Evolutionary conservation across 2,888 invertebrate genomes (phyloP), one percentile per base, ranked within the genome.

Genomic region (Sarcophaga caerulescens): DNA sequence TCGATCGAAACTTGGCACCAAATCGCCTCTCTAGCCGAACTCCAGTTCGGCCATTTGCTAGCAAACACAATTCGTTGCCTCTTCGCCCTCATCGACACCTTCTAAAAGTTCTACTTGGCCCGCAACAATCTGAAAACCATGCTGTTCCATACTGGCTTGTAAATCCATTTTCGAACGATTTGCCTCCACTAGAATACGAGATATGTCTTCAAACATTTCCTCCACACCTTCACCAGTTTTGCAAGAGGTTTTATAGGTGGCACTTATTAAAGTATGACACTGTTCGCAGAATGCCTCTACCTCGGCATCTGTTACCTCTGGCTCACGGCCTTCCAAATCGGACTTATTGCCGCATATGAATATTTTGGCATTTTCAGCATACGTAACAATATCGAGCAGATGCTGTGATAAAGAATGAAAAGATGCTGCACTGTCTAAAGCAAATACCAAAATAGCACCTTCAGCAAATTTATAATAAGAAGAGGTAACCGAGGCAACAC

Each of bases 401-500:
- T 99, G 98, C 92, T 99, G 98, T 62, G 98, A 97, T 63, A 98
- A 93, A 25, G 97, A 95, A 93, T 98, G 97, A 94, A 99, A 98
- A 11, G 98, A 98, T 59, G 98, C 97, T 11, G 97, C 96, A 94
- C 98, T 98, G 91, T 98, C 97, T 88, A 98, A 94, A 59, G 97
- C 96, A 94, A 98, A 99, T 8, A 98, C 98, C 87, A 99, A 94
- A 89, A 99, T 96, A 82, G 98, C 98, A 85, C 98, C 98, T 92
- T 98, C 98, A 4, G 98, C 97, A 94, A 98, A 98, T 93, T 98
- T 98, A 93, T 98, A 99, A 92, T 99, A 99, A 91, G 97, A 98
- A 45, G 98, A 97, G 14, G 98, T 98, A 23, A 99, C 97, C 4
- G 98, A 98, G 68, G 98, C 98, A 87, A 98, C 98, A 89, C 98